Evolutionary conservation across 2,797 vertebrate genomes (phyloP).

Genomic region (Halcyon smyrnensis): DNA sequence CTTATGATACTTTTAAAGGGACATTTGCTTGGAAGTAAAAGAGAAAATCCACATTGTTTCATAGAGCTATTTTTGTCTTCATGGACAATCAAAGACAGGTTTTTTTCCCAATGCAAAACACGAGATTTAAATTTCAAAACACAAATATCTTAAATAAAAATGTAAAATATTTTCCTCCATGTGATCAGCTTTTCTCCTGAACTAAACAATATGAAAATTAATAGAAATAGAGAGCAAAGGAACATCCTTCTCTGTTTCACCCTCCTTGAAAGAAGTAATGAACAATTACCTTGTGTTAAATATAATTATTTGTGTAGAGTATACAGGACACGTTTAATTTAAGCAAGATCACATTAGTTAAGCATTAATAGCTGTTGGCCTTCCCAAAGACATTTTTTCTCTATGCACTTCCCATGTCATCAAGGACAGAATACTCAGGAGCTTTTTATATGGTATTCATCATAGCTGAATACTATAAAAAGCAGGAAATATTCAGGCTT

Average conservation of each 20-base stretch:
- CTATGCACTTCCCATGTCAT: neutral
- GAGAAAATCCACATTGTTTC: neutral
- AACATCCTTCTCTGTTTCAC: neutral
- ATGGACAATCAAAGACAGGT: neutral
- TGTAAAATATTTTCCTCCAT: neutral
- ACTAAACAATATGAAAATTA: neutral
- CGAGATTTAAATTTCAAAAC: neutral
- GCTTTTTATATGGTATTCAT: neutral
- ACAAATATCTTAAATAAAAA: neutral
- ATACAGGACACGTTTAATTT: neutral
- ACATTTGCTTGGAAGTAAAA: neutral
- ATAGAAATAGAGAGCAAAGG: neutral
- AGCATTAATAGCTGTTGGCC: neutral
- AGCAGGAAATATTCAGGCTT: neutral
- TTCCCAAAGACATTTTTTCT: neutral
- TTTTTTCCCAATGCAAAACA: neutral
- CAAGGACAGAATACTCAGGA: neutral
- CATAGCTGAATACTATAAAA: neutral
- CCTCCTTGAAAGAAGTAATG: fast-evolving
- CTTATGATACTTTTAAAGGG: neutral
- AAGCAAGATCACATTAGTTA: neutral
- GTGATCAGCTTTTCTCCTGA: neutral
- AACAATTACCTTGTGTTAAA: neutral
- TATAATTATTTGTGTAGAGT: neutral
- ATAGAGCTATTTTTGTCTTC: neutral